Percentiles rank a stretch among this genome's conserved stretches.
These are phyloP conservation scores for Sparidentex hasta DNA, from an alignment of 2,797 vertebrate species.

Conservation along the genomic window DNA sequence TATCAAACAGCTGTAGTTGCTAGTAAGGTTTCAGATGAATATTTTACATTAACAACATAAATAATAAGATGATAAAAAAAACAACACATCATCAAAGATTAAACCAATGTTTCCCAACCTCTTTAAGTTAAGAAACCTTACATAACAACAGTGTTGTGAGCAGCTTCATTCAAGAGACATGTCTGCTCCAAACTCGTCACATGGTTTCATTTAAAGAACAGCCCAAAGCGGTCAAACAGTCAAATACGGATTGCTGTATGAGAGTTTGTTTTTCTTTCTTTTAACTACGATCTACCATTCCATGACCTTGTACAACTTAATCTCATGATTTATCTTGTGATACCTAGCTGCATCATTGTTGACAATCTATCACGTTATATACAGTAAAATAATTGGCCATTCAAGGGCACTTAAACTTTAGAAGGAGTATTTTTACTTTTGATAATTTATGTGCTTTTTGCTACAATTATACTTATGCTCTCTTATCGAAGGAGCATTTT, in stretches of 20 bases:
- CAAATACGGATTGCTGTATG: not conserved
- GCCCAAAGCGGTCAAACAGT: not conserved
- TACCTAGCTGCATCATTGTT: not conserved
- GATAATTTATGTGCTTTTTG: too few relatives aligned
- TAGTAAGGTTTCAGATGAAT: not conserved
- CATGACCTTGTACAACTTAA: not conserved
- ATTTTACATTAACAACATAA: not conserved
- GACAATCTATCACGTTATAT: not conserved
- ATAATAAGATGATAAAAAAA: not conserved
- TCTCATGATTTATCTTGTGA: not conserved
- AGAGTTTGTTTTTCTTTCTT: not conserved
- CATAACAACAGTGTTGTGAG: slow-evolving; percentile 1
- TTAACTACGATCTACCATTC: not conserved
- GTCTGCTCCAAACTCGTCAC: not conserved
- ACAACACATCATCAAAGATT: not conserved
- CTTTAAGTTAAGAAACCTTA: not conserved
- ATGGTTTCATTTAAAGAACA: not conserved
- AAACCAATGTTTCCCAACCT: not conserved
- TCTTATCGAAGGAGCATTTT: not conserved
- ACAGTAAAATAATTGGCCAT: not conserved
- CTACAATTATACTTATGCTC: not conserved
- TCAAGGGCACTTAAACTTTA: not conserved
- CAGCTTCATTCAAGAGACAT: not conserved
- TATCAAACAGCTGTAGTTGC: not conserved
- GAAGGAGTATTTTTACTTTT: not conserved